These are phyloP conservation scores for Epizoanthus fatuus DNA, from an alignment of 92 coral and sea anemone genomes.

Conservation along the genomic window DNA sequence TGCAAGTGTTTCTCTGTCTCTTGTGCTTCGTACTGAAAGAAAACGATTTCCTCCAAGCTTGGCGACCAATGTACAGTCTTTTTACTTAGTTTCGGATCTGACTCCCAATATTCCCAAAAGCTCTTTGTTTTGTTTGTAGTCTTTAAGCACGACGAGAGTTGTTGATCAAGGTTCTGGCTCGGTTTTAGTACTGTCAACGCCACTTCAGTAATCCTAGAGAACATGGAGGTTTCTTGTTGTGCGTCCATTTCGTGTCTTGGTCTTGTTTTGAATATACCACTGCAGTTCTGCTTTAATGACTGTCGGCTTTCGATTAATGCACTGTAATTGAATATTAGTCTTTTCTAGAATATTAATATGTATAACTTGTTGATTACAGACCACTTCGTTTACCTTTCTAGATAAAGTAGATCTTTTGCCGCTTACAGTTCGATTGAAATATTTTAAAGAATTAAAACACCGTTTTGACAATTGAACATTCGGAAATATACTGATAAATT, in stretches of 20 bases:
- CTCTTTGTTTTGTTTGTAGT: slow-evolving; percentile 20
- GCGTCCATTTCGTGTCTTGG: slow-evolving; percentile 1
- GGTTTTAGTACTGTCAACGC: slow-evolving; percentile 10
- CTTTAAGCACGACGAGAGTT: slow-evolving; percentile 25
- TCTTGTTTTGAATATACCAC: neutral
- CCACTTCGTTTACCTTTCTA: neutral
- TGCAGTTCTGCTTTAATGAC: neutral
- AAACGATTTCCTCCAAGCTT: slow-evolving; percentile 4
- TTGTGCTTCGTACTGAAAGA: slow-evolving; percentile 26
- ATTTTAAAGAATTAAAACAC: neutral
- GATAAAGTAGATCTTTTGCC: neutral
- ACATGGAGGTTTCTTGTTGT: slow-evolving; percentile 16
- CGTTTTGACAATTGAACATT: neutral
- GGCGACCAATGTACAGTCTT: slow-evolving; percentile 41
- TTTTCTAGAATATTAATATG: slow-evolving; percentile 5
- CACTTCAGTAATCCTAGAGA: slow-evolving; percentile 27
- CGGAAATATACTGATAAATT: neutral
- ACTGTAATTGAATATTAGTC: neutral
- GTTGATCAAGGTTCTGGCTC: neutral
- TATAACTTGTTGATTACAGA: too few relatives aligned
- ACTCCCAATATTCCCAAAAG: slow-evolving; percentile 5
- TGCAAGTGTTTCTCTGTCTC: neutral
- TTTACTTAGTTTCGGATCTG: neutral
- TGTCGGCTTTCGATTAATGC: neutral
- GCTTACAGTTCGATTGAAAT: neutral